phyloP scores from a whole-genome alignment of 2,888 invertebrate species.

The Loripinus fragilis region DNA sequence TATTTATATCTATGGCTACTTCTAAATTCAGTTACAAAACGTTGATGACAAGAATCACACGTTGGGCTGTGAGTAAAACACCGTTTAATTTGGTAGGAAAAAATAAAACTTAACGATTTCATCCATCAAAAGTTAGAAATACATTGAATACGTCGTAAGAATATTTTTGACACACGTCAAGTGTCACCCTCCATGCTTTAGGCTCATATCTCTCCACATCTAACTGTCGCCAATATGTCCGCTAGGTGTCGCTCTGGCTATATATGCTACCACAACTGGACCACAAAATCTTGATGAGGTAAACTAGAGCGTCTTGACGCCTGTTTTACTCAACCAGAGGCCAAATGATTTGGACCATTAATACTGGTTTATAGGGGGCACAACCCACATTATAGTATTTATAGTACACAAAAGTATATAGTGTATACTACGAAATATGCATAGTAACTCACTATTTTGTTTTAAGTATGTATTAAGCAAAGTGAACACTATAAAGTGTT shows the following conservation, averaged over 20 bases:
- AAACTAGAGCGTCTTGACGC: background rate
- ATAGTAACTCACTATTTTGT: too few species aligned
- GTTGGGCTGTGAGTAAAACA: background rate
- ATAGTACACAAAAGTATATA: too few species aligned
- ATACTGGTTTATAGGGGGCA: background rate
- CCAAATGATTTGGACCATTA: background rate
- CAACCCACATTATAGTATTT: too few species aligned
- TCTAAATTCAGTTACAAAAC: background rate
- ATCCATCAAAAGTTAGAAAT: background rate
- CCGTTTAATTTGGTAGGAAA: constrained; percentile 1
- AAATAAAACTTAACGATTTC: constrained; percentile 5
- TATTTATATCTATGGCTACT: too few species aligned
- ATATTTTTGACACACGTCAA: constrained; percentile 3
- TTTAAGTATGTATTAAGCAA: too few species aligned
- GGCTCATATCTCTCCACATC: background rate
- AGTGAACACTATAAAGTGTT: too few species aligned
- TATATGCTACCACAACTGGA: background rate
- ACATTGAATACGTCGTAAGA: background rate
- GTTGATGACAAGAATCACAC: background rate
- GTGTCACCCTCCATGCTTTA: background rate
- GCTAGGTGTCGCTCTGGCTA: background rate
- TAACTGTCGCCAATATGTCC: constrained; percentile 9
- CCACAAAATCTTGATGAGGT: constrained; percentile 7
- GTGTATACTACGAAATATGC: too few species aligned
- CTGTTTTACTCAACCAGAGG: background rate